Evolutionary conservation across 2,888 invertebrate species (phyloP).

Genomic region (Synergus itoensis): DNA sequence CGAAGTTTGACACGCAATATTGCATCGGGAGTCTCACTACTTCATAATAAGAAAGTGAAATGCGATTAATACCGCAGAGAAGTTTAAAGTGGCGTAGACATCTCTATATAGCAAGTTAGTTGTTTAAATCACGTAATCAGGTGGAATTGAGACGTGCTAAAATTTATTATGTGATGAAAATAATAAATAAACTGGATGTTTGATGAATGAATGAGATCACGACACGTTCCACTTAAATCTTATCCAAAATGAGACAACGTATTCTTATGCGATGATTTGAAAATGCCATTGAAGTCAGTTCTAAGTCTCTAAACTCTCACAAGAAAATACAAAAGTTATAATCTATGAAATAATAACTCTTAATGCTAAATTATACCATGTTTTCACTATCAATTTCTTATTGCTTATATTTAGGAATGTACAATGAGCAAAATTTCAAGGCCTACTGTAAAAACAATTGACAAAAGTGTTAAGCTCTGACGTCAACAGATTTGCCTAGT

Average conservation of each 20-base stretch:
- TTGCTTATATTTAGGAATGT: not conserved
- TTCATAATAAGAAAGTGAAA: conserved; percentile 64
- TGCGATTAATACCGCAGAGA: conserved; percentile 53
- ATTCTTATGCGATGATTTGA: too few species aligned
- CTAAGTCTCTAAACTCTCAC: too few species aligned
- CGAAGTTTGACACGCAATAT: conserved; percentile 61
- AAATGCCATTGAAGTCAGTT: too few species aligned
- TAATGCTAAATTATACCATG: not conserved
- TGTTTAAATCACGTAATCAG: conserved; percentile 5
- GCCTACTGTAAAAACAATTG: not conserved
- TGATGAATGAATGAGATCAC: not conserved
- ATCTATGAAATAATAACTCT: not conserved
- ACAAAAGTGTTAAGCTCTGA: not conserved
- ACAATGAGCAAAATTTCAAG: not conserved
- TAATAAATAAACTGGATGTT: not conserved
- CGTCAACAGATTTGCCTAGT: not conserved
- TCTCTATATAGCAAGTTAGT: conserved; percentile 11
- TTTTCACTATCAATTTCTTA: not conserved
- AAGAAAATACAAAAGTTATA: too few species aligned
- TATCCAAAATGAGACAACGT: too few species aligned
- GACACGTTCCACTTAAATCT: not conserved
- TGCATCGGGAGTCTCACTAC: conserved; percentile 42
- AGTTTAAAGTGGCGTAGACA: conserved; percentile 30
- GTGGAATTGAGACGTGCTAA: not conserved
- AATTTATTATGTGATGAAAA: not conserved